A percentile compares a stretch with the other conserved stretches of the same genome.
phyloP scores from a whole-genome alignment of 2,113 vertebrate genomes.

The Orcinus orca region DNA sequence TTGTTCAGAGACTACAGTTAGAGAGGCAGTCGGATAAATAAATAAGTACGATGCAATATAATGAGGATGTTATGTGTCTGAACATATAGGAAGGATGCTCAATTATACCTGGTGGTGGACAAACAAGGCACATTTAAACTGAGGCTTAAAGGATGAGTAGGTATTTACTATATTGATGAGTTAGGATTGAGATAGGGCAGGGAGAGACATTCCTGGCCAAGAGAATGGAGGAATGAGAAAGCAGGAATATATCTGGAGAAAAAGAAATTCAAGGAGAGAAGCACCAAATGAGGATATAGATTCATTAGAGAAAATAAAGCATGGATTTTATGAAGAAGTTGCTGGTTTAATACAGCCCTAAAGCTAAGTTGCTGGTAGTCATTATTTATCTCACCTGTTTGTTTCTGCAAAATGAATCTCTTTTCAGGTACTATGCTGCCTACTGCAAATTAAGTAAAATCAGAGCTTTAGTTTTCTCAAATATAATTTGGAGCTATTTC shows the following conservation, averaged over 20 bases:
- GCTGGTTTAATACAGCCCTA: neutral
- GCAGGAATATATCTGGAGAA: neutral
- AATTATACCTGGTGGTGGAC: neutral
- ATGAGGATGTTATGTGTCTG: neutral
- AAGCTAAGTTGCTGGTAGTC: neutral
- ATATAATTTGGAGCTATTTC: constrained; percentile 5
- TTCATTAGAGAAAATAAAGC: neutral
- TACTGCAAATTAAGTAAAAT: neutral
- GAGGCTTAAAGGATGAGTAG: neutral
- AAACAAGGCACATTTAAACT: neutral
- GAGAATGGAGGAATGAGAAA: neutral
- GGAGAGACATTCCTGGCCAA: neutral
- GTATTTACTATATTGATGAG: neutral
- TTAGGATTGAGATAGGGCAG: neutral
- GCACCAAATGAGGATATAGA: neutral
- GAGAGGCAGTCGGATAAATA: neutral
- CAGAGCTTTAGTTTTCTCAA: constrained; percentile 3
- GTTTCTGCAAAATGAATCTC: neutral
- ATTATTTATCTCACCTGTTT: neutral
- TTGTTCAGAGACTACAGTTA: neutral
- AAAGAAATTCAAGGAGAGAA: neutral
- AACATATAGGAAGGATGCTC: neutral
- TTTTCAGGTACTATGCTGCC: neutral
- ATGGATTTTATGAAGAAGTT: neutral
- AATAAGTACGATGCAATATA: neutral